Evolutionary conservation across 2,888 invertebrate genomes (phyloP).

Genomic region (Electrophaes corylata): DNA sequence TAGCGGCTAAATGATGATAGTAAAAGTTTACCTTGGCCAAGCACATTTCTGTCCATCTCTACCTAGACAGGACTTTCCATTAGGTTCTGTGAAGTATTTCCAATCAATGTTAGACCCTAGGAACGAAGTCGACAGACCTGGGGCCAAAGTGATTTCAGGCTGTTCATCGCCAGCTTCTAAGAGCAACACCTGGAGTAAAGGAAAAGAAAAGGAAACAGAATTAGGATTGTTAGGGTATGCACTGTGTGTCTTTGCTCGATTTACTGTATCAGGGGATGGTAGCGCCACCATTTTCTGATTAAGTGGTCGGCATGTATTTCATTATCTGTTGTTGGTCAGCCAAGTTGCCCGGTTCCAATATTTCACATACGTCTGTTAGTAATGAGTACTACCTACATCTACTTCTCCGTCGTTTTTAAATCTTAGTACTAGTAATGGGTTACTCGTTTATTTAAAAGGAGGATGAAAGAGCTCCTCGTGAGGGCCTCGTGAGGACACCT

Average conservation of each 20-base stretch:
- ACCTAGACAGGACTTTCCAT: constrained; percentile 83
- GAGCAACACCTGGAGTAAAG: constrained; percentile 78
- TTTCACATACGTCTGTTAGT: no score
- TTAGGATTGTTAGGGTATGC: not conserved
- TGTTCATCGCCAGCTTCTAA: constrained; percentile 87
- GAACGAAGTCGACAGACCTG: constrained; percentile 82
- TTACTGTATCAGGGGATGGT: not conserved
- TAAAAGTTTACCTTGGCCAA: constrained; percentile 76
- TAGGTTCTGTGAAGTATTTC: constrained; percentile 85
- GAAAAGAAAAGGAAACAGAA: not conserved
- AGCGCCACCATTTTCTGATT: no score
- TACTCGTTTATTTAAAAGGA: no score
- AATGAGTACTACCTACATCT: no score
- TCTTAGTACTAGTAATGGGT: no score
- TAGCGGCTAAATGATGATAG: no score
- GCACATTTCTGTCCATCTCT: constrained; percentile 76
- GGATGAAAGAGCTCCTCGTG: no score
- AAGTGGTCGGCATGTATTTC: no score
- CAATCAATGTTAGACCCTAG: constrained; percentile 87
- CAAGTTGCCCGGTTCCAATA: no score
- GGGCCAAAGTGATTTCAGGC: constrained; percentile 85
- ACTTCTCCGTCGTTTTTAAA: no score
- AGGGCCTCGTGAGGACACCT: no score
- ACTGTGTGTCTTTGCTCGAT: not conserved
- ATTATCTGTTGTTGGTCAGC: no score